Percentiles rank a stretch among this genome's conserved stretches.
phyloP scores from a whole-genome alignment of 2,797 vertebrate species.

The Peromyscus nudipes region DNA sequence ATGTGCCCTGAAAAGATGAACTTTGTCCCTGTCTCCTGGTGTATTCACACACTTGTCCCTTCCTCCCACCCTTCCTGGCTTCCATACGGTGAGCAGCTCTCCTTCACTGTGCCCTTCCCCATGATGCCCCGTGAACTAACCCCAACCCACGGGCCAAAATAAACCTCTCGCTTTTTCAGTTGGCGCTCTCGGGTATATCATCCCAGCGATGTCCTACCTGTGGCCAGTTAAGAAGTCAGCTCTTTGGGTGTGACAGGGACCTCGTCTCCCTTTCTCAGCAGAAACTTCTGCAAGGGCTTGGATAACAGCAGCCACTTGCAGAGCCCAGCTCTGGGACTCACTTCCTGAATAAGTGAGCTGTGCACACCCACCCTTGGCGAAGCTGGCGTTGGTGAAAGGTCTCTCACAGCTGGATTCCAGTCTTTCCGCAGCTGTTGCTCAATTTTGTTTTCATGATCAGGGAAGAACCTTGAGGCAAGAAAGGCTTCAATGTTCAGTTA shows the following conservation, averaged over 20 bases:
- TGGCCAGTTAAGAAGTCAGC: not conserved
- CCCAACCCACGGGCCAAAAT: not conserved
- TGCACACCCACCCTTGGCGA: not conserved
- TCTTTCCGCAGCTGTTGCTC: not conserved
- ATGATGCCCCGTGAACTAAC: not conserved
- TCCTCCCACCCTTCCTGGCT: not conserved
- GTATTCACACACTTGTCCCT: not conserved
- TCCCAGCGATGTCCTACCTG: fast-evolving
- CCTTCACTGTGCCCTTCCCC: not conserved
- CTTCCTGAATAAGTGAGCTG: not conserved
- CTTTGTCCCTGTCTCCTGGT: not conserved
- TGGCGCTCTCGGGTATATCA: not conserved
- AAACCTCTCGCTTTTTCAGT: not conserved
- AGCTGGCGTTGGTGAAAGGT: not conserved
- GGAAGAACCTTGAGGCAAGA: not conserved
- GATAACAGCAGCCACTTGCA: not conserved
- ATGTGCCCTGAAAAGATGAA: not conserved
- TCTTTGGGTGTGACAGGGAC: not conserved
- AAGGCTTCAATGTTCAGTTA: not conserved
- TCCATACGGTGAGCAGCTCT: not conserved
- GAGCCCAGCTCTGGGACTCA: not conserved
- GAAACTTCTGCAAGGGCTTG: fast-evolving
- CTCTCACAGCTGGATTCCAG: not conserved
- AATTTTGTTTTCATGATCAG: not conserved
- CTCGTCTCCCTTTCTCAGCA: not conserved